Base-by-base conservation (phyloP, 2,113 vertebrate species). In the Pterocles orientalis region DNA sequence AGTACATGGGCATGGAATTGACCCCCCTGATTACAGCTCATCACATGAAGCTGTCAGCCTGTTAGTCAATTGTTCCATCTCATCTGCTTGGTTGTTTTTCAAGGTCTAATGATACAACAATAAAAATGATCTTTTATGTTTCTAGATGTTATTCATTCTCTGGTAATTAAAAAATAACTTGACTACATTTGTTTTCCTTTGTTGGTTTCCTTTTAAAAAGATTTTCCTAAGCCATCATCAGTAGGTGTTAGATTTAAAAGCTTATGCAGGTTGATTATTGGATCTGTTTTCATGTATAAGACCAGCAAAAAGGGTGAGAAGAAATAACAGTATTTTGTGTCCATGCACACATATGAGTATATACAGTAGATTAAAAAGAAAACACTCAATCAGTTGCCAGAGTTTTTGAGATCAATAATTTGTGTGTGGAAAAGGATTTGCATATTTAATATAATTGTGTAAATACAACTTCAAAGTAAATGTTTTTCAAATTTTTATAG, bases 401-500 rank as follows among this genome's bases (percentile, higher is more conserved):
- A 91, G 7, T 91, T 76, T 19, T 57, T 70, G 53, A 65, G n/a
- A 61, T 31, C 16, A 53, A 11, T 45, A 45, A 88, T 26, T 19
- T 75, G 13, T 57, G 21, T 65, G n/a, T 56, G 33, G 53, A 76
- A n/a, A 87, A 58, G 21, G 19, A 78, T 79, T 79, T 64, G 17
- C 18, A 15, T 61, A 57, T 76, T 80, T 61, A 31, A 91, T 58
- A 3, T 7, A 88, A 45, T 14, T 72, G 17, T 41, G 33, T 43
- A 72, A 87, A 61, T 80, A 87, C 31, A 79, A 36, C 36, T 61
- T 84, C 48, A 79, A 65, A 91, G 25, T 56, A 92, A 88, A n/a
- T 20, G 26, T 29, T 86, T 8, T 79, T 69, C 13, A 54, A 13
- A 24, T 43, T 89, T 80, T 69, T 87, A 29, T 21, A 53, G 8